Evolutionary conservation across 2,113 vertebrate species (phyloP), one percentile per base, ranked within the genome.

Genomic region (Indicator indicator): DNA sequence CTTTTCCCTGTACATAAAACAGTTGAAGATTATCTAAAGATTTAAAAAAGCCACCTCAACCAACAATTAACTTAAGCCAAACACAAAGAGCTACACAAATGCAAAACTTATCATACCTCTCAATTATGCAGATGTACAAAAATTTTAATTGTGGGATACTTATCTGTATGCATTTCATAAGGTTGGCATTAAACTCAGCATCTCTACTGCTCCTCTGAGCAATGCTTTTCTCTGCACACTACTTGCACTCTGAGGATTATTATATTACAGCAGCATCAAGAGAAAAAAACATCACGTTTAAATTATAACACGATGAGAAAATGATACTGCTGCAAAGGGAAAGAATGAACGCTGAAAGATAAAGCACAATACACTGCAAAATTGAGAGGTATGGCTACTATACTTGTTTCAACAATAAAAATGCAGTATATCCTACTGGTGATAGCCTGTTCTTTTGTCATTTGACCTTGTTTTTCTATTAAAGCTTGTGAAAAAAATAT

Each of bases 401-500:
- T 20, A 78, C 21, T 77, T 62, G 8, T 65, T 94, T 48, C 65
- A 81, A 92, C 63, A 94, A 72, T 62, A 87, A 82, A 89, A 95
- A 42, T 50, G 32, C 42, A 56, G 9, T n/a, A 54, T 17, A 9
- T 13, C 24, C 63, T 83, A 74, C n/a, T 60, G 21, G 69, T 62
- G 55, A 33, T 17, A 77, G 52, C 4, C 63, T 91, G 12, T 44
- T 40, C 18, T 80, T 82, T 71, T 71, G 58, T 38, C 68, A 36
- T 38, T 55, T 63, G 13, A 30, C 2, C 6, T 70, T 80, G 70
- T 42, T 55, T 95, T 89, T 70, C 14, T 82, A 69, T 74, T 90
- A 95, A 90, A 44, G 67, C 62, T 96, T 73, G 94, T 63, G 30
- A 71, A 73, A 68, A 26, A 80, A 94, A 94, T 5, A 88, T 3